Base-by-base conservation (phyloP, 92 coral and sea anemone genomes). In the Desmophyllum pertusum region DNA sequence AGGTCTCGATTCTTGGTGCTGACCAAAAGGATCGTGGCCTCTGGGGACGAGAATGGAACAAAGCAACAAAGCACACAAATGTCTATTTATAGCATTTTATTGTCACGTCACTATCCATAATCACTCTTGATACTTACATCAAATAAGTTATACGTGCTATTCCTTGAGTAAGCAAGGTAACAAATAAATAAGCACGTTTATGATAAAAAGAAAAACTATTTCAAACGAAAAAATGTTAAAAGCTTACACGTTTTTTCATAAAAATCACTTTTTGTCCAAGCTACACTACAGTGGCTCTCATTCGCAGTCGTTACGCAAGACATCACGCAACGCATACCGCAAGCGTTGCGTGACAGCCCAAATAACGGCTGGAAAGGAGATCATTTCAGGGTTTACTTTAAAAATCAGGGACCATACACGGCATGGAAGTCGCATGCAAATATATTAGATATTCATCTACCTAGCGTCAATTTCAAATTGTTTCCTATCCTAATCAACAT, bases 151-250 rank as follows among this genome's bases (percentile, higher is more conserved):
- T 4, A 70, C 78, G 86, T 82, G 70, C 79, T 31, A 70, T 39
- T 18, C 86, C 86, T 82, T 72, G 85, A 38, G 17, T 10, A 52
- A 81, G 84, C 79, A 82, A 82, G 86, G 86, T 71, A 40, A 53
- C 30, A 82, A 71, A 82, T 82, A 82, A 82, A 82, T 82, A 82
- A 5, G 79, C 72, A 82, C 79, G 78, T 82, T 71, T 14, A 40
- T 17, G 69, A 50, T 39, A 43, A 75, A 75, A 52, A 75, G 40
- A 31, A 48, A 52, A 75, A 48, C 57, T 13, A 23, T n/a, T 55
- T 76, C 10, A 53, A 73, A 73, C 62, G 51, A 37, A 76, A 78
- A 31, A 79, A 43, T 3, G 50, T 46, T 69, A 51, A 50, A 80
- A 48, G 13, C 10, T 66, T 18, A 25, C 0, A 33, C 0, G n/a